Evolutionary conservation across 1,140 invertebrate species (phyloP).

Genomic region (Acromyrmex charruanus): DNA sequence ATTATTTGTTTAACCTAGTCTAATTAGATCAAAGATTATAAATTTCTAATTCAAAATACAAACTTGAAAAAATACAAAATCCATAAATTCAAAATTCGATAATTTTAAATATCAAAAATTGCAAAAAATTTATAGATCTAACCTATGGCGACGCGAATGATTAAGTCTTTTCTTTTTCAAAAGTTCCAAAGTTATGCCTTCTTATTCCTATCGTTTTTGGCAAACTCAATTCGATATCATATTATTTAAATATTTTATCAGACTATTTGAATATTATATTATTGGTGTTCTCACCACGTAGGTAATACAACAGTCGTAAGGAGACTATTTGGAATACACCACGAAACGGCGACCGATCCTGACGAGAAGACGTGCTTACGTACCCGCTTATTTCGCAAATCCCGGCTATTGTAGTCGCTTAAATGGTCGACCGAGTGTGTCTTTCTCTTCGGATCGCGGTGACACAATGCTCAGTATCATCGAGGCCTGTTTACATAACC

Average conservation of each 20-base stretch:
- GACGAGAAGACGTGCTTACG: slow-evolving; percentile 41
- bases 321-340: neutral
- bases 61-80: neutral
- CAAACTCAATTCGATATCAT: too few relatives aligned
- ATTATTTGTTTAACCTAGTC: neutral
- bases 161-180: neutral
- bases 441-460: slow-evolving; percentile 62
- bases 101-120: slow-evolving; percentile 1
- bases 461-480: slow-evolving; percentile 76
- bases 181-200: neutral
- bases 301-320: neutral
- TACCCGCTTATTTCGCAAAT: slow-evolving; percentile 79
- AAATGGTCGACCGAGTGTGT: slow-evolving; percentile 69
- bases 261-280: neutral
- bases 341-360: neutral
- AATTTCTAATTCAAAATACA: neutral
- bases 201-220: neutral
- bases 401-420: slow-evolving; percentile 76
- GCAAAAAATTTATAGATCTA: neutral
- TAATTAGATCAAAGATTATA: neutral
- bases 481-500: slow-evolving; percentile 80
- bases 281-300: neutral
- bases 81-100: neutral
- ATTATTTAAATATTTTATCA: too few relatives aligned
- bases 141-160: neutral